These are phyloP conservation scores for Phrixothrix hirtus DNA, from an alignment of 2,888 invertebrate genomes.

Conservation along the genomic window DNA sequence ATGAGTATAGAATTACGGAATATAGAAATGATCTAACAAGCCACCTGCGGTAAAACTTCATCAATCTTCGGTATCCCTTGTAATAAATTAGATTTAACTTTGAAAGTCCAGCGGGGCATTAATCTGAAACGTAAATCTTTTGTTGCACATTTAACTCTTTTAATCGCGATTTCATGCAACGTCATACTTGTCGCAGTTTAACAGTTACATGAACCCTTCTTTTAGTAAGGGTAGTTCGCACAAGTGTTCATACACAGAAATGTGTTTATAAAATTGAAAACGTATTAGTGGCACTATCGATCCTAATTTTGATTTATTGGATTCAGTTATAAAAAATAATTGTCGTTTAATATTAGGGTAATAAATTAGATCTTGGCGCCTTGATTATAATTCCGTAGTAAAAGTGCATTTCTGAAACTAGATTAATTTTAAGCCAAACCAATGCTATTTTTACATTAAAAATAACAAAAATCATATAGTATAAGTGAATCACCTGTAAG, in stretches of 20 bases:
- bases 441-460: background rate
- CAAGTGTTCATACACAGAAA: constrained; percentile 23
- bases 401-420: background rate
- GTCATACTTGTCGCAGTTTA: constrained; percentile 53
- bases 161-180: constrained; percentile 55
- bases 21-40: constrained; percentile 31
- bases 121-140: constrained; percentile 50
- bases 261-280: constrained; percentile 25
- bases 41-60: constrained; percentile 51
- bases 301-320: constrained; percentile 25
- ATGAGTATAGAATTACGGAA: too few species aligned
- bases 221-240: constrained; percentile 6
- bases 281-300: constrained; percentile 23
- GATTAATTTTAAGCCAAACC: background rate
- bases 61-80: constrained; percentile 47
- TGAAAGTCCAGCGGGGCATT: constrained; percentile 40
- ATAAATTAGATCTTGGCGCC: too few species aligned
- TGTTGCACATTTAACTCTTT: constrained; percentile 54
- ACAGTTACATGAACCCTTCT: constrained; percentile 30
- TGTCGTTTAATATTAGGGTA: constrained; percentile 15
- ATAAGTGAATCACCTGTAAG: constrained; percentile 49
- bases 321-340: constrained; percentile 12
- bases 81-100: constrained; percentile 44
- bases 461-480: constrained; percentile 7
- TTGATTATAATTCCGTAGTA: too few species aligned